Base-by-base conservation (phyloP, 1,140 invertebrate genomes). In the Heliconius congener region DNA sequence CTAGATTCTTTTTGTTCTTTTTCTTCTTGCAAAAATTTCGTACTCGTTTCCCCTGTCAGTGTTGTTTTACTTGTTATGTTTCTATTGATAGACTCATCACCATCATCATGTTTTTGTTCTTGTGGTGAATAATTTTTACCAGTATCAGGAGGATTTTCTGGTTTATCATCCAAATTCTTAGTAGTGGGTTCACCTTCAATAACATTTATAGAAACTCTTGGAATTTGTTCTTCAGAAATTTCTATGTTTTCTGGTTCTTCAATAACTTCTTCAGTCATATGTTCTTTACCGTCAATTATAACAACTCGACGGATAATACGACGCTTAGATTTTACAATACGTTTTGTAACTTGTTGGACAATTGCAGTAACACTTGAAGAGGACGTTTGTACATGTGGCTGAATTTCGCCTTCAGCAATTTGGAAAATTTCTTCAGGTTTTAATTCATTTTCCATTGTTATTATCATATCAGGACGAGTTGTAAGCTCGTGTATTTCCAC, bases 241-340 rank as follows among this genome's bases (percentile, higher is more conserved):
- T 98, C 97, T 42, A 98, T 93, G 91, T 97, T 97, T 86, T 98
- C 97, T 30, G 97, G 97, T 93, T 98, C 97, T 91, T 98, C 97
- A 78, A 98, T 94, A 5, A 98, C 94, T 94, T 98, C 97, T 93
- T 98, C 97, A 13, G 96, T 96, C 0, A 97, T 96, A 84, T 97
- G 96, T 91, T 98, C 97, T 93, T 97, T 97, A 1, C 97, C 97
- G 90, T 98, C 96, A 76, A 98, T 96, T 11, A 98, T 96, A 0
- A 96, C 96, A 6, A 97, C 95, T 85, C 96, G 96, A 74, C 97
- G 95, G 60, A 97, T 97, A 71, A 97, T 97, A 85, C 96, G 96
- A 72, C 96, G 96, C 72, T 96, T 97, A 88, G 96, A 97, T 82
- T 97, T 96, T 71, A 97, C 96, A 42, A 97, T 96, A 91, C 96